Percentiles rank a stretch among this genome's conserved stretches.
phyloP scores from a whole-genome alignment of 2,113 vertebrate species.

The Embiotoca jacksoni region DNA sequence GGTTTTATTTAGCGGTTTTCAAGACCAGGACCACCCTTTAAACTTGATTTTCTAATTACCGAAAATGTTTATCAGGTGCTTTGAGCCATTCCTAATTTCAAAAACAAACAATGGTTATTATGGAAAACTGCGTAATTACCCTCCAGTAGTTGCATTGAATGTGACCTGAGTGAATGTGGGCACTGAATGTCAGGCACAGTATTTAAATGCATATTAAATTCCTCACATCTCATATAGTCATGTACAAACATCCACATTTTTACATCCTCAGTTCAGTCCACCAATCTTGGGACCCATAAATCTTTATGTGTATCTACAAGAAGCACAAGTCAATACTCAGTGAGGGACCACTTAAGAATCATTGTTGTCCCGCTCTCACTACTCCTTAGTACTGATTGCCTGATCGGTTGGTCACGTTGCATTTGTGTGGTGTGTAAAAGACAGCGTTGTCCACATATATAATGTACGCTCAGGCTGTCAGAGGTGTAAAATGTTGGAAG shows the following conservation, averaged over 20 bases:
- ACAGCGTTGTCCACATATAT: conserved; percentile 25
- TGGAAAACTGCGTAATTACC: conserved; percentile 46
- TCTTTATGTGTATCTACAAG: conserved; percentile 52
- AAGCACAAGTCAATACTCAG: conserved; percentile 73
- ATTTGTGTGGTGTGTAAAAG: conserved; percentile 24
- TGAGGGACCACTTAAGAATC: conserved; percentile 40
- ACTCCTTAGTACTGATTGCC: conserved; percentile 11
- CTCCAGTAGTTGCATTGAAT: conserved; percentile 42
- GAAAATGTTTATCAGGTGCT: conserved; percentile 75
- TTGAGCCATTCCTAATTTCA: conserved; percentile 69
- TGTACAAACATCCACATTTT: conserved; percentile 23
- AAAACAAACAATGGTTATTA: conserved; percentile 37
- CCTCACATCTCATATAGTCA: conserved; percentile 30
- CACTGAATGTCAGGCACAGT: conserved; percentile 48
- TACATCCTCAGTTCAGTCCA: conserved; percentile 25
- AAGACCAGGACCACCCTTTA: conserved; percentile 68
- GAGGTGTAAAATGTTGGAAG: conserved; percentile 1
- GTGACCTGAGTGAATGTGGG: conserved; percentile 60
- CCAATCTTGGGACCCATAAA: conserved; percentile 31
- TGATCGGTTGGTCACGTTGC: neutral
- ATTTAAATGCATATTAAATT: conserved; percentile 35
- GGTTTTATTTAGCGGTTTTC: conserved; percentile 52
- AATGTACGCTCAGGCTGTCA: conserved; percentile 32
- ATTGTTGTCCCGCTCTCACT: conserved; percentile 12
- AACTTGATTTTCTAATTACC: conserved; percentile 70